Conservation (phyloP, 1,140 invertebrate species). For the Drosophila kepulauana region DNA sequence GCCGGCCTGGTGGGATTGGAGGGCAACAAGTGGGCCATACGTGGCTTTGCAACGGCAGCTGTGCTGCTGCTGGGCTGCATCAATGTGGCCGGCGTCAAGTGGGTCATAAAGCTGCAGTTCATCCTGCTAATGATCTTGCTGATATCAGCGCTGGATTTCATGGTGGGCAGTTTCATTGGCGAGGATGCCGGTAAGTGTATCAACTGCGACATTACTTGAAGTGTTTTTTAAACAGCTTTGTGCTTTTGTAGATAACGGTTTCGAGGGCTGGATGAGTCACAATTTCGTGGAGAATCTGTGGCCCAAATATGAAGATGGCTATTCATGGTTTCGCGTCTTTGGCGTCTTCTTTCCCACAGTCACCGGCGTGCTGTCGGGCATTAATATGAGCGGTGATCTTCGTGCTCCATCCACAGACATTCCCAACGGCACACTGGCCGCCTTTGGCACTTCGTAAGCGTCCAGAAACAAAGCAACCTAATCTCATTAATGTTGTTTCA, state of each 20-base stretch:
- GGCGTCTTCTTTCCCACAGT: slow-evolving; percentile 98
- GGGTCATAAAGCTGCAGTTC: slow-evolving; percentile 97
- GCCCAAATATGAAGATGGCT: slow-evolving; percentile 91
- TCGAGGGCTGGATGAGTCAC: slow-evolving; percentile 93
- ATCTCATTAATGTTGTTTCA: too few relatives aligned
- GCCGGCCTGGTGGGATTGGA: slow-evolving; percentile 91
- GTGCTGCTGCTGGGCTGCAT: slow-evolving; percentile 93
- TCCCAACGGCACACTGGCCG: slow-evolving; percentile 96
- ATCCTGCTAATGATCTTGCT: slow-evolving; percentile 92
- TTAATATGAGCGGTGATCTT: slow-evolving; percentile 99
- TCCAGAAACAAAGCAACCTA: background rate
- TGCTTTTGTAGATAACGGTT: slow-evolving; percentile 89
- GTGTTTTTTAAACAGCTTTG: background rate
- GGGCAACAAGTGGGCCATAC: slow-evolving; percentile 90
- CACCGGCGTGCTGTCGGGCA: slow-evolving; percentile 96
- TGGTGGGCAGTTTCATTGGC: slow-evolving; percentile 94
- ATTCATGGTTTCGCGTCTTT: slow-evolving; percentile 96
- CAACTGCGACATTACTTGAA: too few relatives aligned
- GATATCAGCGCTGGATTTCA: slow-evolving; percentile 95
- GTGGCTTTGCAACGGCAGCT: slow-evolving; percentile 92
- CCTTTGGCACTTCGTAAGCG: slow-evolving; percentile 92
- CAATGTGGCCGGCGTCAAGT: slow-evolving; percentile 96
- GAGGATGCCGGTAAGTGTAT: slow-evolving; percentile 87
- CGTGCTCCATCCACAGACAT: slow-evolving; percentile 96
- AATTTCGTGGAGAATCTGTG: slow-evolving; percentile 94